phyloP scores from a whole-genome alignment of 2,797 vertebrate genomes.

The Steatocranus sp. region DNA sequence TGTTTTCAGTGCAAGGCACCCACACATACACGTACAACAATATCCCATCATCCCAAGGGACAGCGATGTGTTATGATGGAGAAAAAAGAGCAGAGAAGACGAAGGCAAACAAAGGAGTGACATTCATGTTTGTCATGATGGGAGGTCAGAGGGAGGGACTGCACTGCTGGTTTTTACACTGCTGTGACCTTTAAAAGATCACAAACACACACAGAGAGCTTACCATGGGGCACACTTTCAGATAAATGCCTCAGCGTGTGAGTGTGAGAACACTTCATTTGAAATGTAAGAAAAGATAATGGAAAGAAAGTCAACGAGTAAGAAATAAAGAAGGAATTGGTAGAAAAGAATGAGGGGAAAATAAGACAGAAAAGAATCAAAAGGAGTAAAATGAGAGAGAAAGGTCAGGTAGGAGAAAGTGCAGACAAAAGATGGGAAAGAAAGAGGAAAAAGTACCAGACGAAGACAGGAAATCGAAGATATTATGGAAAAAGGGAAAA shows the following conservation, averaged over 20 bases:
- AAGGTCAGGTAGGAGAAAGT: background rate
- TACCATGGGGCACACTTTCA: background rate
- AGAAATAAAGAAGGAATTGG: background rate
- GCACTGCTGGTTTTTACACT: background rate
- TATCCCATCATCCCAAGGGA: background rate
- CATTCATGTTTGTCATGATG: constrained; percentile 2
- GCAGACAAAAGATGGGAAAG: background rate
- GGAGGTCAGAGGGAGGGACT: constrained; percentile 9
- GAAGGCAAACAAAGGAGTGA: background rate
- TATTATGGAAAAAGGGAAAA: background rate
- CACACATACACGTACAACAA: background rate
- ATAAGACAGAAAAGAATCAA: background rate
- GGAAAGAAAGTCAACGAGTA: background rate
- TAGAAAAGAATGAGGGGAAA: background rate
- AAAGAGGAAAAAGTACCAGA: background rate
- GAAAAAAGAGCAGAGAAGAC: background rate
- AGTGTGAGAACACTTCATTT: background rate
- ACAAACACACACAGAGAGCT: background rate
- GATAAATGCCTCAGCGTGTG: background rate
- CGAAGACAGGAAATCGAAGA: rapidly evolving
- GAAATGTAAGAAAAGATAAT: background rate
- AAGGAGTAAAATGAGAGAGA: rapidly evolving
- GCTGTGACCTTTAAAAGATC: constrained; percentile 19
- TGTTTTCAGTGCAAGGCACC: background rate
- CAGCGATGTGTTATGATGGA: background rate